Base-by-base conservation (phyloP, 35 echinoderm and acorn worm species). In the Apostichopus californicus region DNA sequence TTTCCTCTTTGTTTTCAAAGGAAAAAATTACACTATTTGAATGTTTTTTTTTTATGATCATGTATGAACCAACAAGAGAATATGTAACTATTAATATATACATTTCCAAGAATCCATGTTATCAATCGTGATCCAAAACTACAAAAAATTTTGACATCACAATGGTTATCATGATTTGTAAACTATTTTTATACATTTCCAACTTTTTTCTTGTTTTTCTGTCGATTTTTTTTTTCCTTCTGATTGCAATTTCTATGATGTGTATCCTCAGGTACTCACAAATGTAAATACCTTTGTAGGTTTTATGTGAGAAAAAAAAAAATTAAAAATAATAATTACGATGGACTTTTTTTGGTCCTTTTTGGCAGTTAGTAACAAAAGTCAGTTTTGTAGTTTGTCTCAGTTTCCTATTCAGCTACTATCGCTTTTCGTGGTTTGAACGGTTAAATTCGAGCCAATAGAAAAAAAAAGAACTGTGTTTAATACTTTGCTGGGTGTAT, bases 31-130 rank as follows among this genome's bases (percentile, higher is more conserved):
- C 34, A 46, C 80, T 81, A 12, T 57, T 85, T 58, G 2, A 20
- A 20, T 75, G 15, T 75, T 75, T 68, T 8, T 68, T 75, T 85
- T 85, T 81, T 81, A 55, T 85, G 81, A 85, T 85, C 56, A 20
- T 85, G 81, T 85, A 85, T 21, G 81, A 85, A 85, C 81, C 81
- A 85, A 85, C 15, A 22, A 75, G 71, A 75, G 71, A 75, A 18
- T 75, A 75, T 75, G 71, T 75, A 75, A 75, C 71, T 14, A 20
- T 20, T 75, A 75, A 75, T 75, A 75, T 75, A 75, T 75, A 75
- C 12, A 22, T 18, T 75, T 75, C 71, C 71, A 75, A 18, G 21
- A 75, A 75, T 75, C 12, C 20, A 22, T 20, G 71, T 6, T 75
- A n/a, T 75, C 17, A 18, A 75, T 22, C 71, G 21, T 20, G 71